Evolutionary conservation across 64 coral and sea anemone species (phyloP).

Genomic region (Hydrozoanthus tunicans): DNA sequence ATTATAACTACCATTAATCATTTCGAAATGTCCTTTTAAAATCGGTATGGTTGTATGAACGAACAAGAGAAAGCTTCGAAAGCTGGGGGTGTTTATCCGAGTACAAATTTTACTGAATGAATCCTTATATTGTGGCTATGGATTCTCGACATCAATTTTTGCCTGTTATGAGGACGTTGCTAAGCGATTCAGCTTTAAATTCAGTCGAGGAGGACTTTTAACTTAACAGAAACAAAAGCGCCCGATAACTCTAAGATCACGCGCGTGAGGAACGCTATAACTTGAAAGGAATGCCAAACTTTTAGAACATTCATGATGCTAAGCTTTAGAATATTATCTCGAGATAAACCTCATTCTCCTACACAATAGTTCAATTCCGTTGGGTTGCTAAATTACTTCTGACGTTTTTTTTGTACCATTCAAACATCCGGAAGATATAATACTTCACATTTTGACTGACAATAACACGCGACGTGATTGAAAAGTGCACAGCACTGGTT

Average conservation of each 20-base stretch:
- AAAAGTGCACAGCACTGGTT: neutral
- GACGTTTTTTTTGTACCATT: neutral
- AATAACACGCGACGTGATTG: neutral
- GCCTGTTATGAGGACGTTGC: neutral
- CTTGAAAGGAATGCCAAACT: neutral
- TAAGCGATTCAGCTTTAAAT: neutral
- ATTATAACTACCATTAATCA: no score
- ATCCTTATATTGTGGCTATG: no score
- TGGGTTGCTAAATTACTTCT: neutral
- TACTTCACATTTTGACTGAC: neutral
- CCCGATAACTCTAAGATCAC: no score
- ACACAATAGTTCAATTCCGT: no score
- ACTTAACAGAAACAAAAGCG: neutral
- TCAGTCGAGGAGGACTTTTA: neutral
- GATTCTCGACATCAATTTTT: constrained; percentile 1
- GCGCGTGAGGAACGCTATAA: neutral
- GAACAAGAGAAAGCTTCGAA: no score
- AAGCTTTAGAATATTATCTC: no score
- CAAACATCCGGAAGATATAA: neutral
- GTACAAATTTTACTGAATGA: no score
- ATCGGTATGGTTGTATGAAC: no score
- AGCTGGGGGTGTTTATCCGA: no score
- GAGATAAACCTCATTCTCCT: no score
- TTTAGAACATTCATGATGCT: neutral
- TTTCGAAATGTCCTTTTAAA: no score